These are phyloP conservation scores for Hermaeophaga mercurialis DNA, from an alignment of 2,888 invertebrate species.

Conservation along the genomic window DNA sequence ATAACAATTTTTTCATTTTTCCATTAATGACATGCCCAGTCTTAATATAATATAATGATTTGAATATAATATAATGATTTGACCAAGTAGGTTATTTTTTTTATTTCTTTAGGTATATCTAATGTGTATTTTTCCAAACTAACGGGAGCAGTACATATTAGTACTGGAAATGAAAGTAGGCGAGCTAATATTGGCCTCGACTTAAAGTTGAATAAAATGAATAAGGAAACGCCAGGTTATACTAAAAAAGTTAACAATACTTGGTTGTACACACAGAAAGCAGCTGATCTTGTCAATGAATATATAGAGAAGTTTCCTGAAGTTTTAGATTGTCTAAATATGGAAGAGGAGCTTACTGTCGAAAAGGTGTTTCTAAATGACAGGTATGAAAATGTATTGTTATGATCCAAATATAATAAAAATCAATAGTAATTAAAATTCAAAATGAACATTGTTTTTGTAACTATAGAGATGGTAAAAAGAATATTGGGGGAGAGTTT, in stretches of 20 bases:
- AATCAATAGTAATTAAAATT: no score
- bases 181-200: constrained; percentile 87
- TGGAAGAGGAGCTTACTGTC: constrained; percentile 68
- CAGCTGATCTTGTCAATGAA: constrained; percentile 69
- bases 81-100: constrained; percentile 1
- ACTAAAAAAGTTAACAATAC: constrained; percentile 70
- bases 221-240: constrained; percentile 79
- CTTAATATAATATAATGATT: no score
- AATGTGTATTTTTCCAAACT: constrained; percentile 78
- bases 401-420: constrained; percentile 12
- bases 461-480: no score
- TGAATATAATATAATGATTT: no score
- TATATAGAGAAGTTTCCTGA: constrained; percentile 77
- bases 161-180: constrained; percentile 46
- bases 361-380: constrained; percentile 66
- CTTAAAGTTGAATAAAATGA: constrained; percentile 85
- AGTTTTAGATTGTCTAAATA: constrained; percentile 68
- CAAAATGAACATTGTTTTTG: no score
- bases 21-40: no score
- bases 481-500: no score
- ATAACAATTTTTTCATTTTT: no score
- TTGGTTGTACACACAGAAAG: constrained; percentile 84
- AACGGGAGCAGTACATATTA: constrained; percentile 74
- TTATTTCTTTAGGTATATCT: constrained; percentile 63
- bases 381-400: constrained; percentile 35